Evolutionary conservation across 1,140 invertebrate species (phyloP).

Genomic region (Geopemphigus sp.): DNA sequence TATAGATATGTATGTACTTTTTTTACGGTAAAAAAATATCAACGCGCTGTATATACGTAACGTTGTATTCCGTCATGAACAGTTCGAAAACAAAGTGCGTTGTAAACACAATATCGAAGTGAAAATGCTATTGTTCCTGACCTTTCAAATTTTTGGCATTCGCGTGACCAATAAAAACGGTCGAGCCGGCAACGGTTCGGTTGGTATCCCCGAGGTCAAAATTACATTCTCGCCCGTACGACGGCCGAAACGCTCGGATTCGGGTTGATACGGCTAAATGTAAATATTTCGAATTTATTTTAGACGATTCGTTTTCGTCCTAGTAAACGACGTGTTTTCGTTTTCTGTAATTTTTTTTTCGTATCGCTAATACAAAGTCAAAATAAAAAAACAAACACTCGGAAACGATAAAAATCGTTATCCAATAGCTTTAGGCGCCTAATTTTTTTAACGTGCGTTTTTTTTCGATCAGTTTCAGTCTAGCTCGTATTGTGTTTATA

Average conservation of each 20-base stretch:
- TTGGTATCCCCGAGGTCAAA: not conserved
- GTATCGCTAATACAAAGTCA: no score
- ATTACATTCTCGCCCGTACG: not conserved
- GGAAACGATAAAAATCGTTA: no score
- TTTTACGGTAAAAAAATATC: no score
- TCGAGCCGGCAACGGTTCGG: not conserved
- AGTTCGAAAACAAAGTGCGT: not conserved
- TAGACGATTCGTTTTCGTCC: not conserved
- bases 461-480: no score
- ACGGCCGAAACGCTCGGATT: not conserved
- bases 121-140: not conserved
- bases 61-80: not conserved
- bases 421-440: no score
- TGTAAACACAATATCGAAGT: not conserved
- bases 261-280: not conserved
- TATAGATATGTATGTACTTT: no score
- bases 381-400: no score
- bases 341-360: no score
- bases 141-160: not conserved
- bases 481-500: not conserved
- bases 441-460: no score
- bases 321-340: not conserved
- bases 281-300: not conserved
- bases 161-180: no score
- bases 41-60: not conserved